These are phyloP conservation scores for Setophaga kirtlandii DNA, from an alignment of 2,113 vertebrate genomes.

Conservation along the genomic window DNA sequence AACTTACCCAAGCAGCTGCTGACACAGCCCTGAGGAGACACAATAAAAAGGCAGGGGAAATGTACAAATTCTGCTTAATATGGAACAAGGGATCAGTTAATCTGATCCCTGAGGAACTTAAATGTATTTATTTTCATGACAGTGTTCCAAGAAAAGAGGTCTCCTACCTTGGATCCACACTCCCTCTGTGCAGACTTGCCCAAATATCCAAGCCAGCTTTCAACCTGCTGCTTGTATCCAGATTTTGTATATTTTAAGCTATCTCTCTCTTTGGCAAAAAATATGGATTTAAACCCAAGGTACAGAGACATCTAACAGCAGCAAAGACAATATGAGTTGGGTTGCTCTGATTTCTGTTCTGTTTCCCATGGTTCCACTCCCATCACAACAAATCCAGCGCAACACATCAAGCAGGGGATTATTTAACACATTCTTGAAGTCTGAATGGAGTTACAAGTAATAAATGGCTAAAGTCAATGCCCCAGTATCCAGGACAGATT, in stretches of 20 bases:
- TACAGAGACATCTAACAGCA: neutral
- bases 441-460: neutral
- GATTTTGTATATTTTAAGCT: neutral
- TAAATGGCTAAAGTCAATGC: neutral
- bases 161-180: neutral
- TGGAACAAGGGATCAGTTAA: constrained; percentile 4
- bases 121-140: constrained; percentile 1
- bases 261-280: neutral
- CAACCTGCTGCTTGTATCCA: neutral
- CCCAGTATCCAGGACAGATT: neutral
- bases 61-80: constrained; percentile 11
- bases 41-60: constrained; percentile 12
- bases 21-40: neutral
- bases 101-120: neutral
- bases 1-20: constrained; percentile 46
- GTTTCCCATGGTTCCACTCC: neutral
- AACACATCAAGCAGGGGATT: neutral
- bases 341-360: neutral
- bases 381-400: neutral
- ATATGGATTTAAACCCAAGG: neutral
- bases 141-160: neutral
- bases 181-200: neutral
- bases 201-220: neutral
- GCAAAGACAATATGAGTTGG: neutral
- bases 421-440: neutral